phyloP scores from a whole-genome alignment of 2,113 vertebrate genomes.

The Aptenodytes forsteri region DNA sequence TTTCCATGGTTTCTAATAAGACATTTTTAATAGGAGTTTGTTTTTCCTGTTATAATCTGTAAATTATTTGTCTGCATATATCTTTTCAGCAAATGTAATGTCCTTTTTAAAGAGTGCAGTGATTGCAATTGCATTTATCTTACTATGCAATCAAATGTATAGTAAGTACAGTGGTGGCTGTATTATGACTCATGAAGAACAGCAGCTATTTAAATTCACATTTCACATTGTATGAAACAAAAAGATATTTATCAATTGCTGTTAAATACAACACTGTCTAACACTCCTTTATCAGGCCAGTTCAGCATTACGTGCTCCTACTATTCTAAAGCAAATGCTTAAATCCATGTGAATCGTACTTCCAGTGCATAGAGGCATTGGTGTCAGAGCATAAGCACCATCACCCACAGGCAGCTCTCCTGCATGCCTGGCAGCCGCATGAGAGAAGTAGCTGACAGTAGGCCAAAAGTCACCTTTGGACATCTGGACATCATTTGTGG shows the following conservation, averaged over 20 bases:
- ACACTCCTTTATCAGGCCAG: neutral
- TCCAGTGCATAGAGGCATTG: neutral
- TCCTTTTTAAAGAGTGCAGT: neutral
- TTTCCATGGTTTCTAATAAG: neutral
- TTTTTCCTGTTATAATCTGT: neutral
- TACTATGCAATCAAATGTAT: neutral
- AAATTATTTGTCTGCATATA: neutral
- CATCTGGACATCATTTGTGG: neutral
- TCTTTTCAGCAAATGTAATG: neutral
- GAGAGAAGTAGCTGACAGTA: neutral
- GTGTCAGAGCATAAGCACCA: neutral
- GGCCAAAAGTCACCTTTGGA: neutral
- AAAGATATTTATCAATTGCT: neutral
- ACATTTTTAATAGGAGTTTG: neutral
- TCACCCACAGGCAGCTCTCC: neutral
- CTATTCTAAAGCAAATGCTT: neutral
- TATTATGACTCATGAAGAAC: neutral
- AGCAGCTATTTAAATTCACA: neutral
- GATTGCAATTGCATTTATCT: neutral
- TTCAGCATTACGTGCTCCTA: neutral
- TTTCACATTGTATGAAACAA: neutral
- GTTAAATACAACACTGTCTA: neutral
- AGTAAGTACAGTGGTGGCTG: neutral
- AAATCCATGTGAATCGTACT: neutral
- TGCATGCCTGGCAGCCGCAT: neutral